Evolutionary conservation across 2,888 invertebrate genomes (phyloP), one percentile per base, ranked within the genome.

Genomic region (Scelioninae gen. 2): DNA sequence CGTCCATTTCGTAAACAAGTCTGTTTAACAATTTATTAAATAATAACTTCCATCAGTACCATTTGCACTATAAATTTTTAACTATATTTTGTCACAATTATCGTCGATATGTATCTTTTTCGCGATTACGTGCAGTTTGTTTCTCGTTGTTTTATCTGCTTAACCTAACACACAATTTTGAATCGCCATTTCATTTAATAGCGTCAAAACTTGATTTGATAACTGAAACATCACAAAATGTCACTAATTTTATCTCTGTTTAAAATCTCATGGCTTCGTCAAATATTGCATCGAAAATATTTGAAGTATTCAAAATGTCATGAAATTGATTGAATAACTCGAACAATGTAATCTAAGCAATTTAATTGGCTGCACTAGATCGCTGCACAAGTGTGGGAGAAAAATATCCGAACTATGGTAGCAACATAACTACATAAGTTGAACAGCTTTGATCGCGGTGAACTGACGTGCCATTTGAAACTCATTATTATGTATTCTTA

Each of bases 1-100:
- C 79, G 68, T 85, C 85, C 85, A 85, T 85, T 74, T 78, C 19
- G n/a, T 41, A 60, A 46, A 72, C 16, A 60, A 45, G 1, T 1
- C 4, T 50, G n/a, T 37, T 43, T 50, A 11, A 28, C 16, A 19
- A n/a, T 46, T 46, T 35, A 58, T 11, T 39, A 22, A 37, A 16
- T 28, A 48, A 25, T 11, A 18, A 22, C 18, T n/a, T n/a, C n/a
- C 10, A n/a, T 25, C 7, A 60, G 22, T 35, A 31, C 13, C 43
- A 37, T 46, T 7, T 25, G 19, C 13, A 19, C 46, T 33, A 28
- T 6, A n/a, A n/a, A n/a, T n/a, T n/a, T n/a, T n/a, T n/a, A n/a
- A n/a, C n/a, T n/a, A n/a, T n/a, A n/a, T n/a, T n/a, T n/a, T n/a
- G n/a, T n/a, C n/a, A n/a, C n/a, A n/a, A n/a, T n/a, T 43, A 15